Conservation (phyloP, 2,888 invertebrate species). For the Ernsta delagoae region DNA sequence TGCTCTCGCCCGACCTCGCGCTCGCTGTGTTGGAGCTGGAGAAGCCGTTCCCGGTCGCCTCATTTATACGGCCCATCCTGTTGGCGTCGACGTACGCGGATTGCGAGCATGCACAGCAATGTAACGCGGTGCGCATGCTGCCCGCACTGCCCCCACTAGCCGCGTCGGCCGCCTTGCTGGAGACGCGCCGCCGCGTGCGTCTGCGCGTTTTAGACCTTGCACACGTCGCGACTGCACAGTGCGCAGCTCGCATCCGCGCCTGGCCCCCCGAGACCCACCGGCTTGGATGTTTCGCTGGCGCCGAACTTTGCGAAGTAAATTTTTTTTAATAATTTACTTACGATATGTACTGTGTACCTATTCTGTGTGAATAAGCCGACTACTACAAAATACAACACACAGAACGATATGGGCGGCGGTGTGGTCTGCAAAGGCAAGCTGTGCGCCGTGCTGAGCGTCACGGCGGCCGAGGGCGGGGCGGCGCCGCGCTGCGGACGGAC, state of each 20-base stretch:
- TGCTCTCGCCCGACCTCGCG: no score
- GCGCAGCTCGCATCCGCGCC: constrained; percentile 51
- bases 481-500: constrained; percentile 52
- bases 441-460: constrained; percentile 64
- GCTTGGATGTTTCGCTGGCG: constrained; percentile 61
- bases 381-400: constrained; percentile 1
- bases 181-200: constrained; percentile 40
- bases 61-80: no score
- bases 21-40: no score
- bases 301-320: constrained; percentile 57
- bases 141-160: no score
- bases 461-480: constrained; percentile 11
- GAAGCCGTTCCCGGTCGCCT: no score
- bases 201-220: constrained; percentile 37
- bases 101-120: no score
- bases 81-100: no score
- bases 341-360: no score
- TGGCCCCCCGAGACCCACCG: constrained; percentile 61
- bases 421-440: constrained; percentile 70
- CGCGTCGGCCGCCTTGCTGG: constrained; percentile 16
- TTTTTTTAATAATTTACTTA: neutral
- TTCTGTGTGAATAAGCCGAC: neutral
- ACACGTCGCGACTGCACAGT: constrained; percentile 39
- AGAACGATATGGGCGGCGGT: constrained; percentile 68
- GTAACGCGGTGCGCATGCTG: no score